Percentiles rank a stretch among this genome's conserved stretches.
phyloP scores from a whole-genome alignment of 2,888 invertebrate genomes.

The Drosophila dives region DNA sequence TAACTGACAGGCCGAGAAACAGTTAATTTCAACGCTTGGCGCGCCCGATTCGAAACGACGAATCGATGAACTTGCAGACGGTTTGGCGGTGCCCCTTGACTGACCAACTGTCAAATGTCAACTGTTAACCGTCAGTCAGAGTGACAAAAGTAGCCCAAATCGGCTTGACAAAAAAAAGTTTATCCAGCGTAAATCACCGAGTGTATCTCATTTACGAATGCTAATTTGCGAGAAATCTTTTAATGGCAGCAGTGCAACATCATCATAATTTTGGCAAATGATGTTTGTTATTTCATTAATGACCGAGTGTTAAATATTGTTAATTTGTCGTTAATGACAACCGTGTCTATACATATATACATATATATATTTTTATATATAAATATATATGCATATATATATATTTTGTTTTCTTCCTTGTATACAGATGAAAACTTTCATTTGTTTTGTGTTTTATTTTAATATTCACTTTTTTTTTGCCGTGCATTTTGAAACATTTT shows the following conservation, averaged over 20 bases:
- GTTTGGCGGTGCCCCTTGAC: constrained; percentile 5
- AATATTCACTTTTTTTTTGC: constrained; percentile 9
- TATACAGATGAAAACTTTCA: background rate
- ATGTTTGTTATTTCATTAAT: constrained; percentile 34
- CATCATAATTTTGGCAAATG: constrained; percentile 22
- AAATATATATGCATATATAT: background rate
- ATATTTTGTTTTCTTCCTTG: constrained; percentile 22
- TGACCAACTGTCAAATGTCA: background rate
- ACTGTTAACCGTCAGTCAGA: background rate
- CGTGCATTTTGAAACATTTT: constrained; percentile 26
- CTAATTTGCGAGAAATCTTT: constrained; percentile 26
- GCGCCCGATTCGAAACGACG: constrained; percentile 15
- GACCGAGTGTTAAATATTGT: constrained; percentile 39
- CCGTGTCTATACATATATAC: background rate
- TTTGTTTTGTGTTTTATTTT: constrained; percentile 21
- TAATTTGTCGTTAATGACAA: constrained; percentile 38
- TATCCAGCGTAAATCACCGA: constrained; percentile 11
- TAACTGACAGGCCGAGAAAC: constrained; percentile 2
- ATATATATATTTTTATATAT: background rate
- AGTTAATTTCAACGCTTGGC: constrained; percentile 10
- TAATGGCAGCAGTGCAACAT: constrained; percentile 29
- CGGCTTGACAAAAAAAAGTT: constrained; percentile 5
- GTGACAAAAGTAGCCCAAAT: constrained; percentile 10
- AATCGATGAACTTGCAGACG: constrained; percentile 12
- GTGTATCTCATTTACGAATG: constrained; percentile 17